These are phyloP conservation scores for Armadillidium nasatum DNA, from an alignment of 1,140 invertebrate genomes.

Conservation along the genomic window DNA sequence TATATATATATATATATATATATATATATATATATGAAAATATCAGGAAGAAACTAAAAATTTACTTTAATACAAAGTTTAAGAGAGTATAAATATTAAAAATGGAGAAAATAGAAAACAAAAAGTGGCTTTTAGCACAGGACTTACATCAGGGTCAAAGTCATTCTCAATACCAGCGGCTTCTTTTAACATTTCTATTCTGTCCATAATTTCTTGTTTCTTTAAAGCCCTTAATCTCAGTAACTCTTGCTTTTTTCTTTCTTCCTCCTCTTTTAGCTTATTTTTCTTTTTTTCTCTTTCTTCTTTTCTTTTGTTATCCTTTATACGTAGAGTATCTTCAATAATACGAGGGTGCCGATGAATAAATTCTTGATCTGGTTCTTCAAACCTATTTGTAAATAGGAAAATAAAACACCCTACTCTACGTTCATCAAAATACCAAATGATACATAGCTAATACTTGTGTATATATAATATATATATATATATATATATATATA, in stretches of 20 bases:
- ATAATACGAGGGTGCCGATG: constrained; percentile 86
- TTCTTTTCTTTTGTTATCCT: constrained; percentile 69
- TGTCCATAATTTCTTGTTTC: constrained; percentile 82
- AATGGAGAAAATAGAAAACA: background rate
- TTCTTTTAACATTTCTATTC: constrained; percentile 78
- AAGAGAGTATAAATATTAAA: background rate
- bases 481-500: too few relatives aligned
- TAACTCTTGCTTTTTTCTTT: constrained; percentile 76
- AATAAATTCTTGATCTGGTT: constrained; percentile 88
- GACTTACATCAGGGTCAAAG: constrained; percentile 57
- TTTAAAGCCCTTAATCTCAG: constrained; percentile 81
- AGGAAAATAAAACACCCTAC: too few relatives aligned
- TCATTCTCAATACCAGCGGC: constrained; percentile 70
- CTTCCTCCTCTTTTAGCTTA: constrained; percentile 72
- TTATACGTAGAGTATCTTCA: constrained; percentile 71
- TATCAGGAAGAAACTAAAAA: too few relatives aligned
- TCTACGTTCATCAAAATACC: too few relatives aligned
- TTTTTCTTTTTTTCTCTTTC: constrained; percentile 57
- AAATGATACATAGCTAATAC: too few relatives aligned
- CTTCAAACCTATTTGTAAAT: constrained; percentile 59
- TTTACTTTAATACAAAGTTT: too few relatives aligned
- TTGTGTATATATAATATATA: too few relatives aligned
- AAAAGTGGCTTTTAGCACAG: constrained; percentile 5
- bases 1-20: too few relatives aligned
- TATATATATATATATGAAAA: too few relatives aligned